phyloP scores from a whole-genome alignment of 2,113 vertebrate genomes.

The Pseudopodoces humilis region DNA sequence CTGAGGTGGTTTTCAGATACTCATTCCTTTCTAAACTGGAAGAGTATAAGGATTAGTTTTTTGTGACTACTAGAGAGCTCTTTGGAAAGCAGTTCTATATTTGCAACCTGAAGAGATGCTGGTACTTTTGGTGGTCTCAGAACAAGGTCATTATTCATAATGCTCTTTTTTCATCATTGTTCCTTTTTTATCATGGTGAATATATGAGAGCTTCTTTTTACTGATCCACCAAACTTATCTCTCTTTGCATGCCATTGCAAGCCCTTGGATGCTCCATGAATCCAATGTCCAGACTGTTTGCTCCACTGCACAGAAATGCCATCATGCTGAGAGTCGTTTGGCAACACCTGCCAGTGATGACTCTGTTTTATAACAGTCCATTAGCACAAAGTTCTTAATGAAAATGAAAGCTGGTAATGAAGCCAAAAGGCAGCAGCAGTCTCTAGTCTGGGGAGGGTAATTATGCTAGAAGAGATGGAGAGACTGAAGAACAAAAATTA shows the following conservation, averaged over 20 bases:
- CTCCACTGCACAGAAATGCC: constrained; percentile 68
- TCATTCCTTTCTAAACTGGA: background rate
- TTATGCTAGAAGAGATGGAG: constrained; percentile 61
- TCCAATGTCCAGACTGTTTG: constrained; percentile 51
- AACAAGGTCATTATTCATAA: background rate
- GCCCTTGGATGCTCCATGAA: constrained; percentile 16
- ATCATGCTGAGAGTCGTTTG: constrained; percentile 69
- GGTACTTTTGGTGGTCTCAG: background rate
- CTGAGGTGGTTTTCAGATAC: background rate
- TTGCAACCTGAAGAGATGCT: background rate
- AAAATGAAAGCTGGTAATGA: constrained; percentile 81
- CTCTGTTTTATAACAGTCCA: constrained; percentile 75
- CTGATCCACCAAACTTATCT: background rate
- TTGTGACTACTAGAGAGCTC: background rate
- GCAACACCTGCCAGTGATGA: constrained; percentile 67
- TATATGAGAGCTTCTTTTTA: background rate
- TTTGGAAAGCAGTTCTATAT: background rate
- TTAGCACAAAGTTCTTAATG: constrained; percentile 78
- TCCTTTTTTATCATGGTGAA: background rate
- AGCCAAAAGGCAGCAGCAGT: constrained; percentile 74
- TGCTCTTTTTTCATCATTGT: background rate
- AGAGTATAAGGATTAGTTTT: background rate
- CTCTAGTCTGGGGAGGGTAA: constrained; percentile 70
- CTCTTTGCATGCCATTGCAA: background rate
- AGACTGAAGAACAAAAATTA: constrained; percentile 67